Evolutionary conservation across 2,797 vertebrate species (phyloP).

Genomic region (Enoplosus armatus): DNA sequence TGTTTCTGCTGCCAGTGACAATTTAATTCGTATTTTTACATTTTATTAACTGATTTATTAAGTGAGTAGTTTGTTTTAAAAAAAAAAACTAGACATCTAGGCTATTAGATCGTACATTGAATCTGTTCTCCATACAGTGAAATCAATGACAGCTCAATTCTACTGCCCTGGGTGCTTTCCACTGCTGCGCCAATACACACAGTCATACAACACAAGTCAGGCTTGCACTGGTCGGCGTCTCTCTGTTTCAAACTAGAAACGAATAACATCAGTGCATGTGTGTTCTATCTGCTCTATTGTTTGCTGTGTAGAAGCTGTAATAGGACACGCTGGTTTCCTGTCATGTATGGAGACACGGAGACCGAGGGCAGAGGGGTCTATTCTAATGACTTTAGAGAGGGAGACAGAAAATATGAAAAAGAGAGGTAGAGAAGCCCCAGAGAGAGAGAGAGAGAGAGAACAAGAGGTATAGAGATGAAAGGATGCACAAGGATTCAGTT

Average conservation of each 20-base stretch:
- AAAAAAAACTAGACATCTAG: not conserved
- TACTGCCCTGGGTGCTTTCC: conserved; percentile 3
- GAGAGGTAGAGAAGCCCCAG: not conserved
- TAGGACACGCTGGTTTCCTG: conserved; percentile 54
- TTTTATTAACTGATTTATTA: not conserved
- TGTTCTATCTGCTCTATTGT: not conserved
- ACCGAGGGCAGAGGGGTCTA: conserved; percentile 43
- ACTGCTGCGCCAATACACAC: not conserved
- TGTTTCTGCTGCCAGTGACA: not conserved
- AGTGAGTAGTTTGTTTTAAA: not conserved
- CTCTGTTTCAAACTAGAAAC: conserved; percentile 20
- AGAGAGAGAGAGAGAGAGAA: conserved; percentile 1
- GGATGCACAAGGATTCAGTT: conserved; percentile 41
- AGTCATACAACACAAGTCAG: conserved; percentile 6
- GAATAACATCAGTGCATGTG: conserved; percentile 21
- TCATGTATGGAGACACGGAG: conserved; percentile 43
- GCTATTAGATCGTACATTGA: not conserved
- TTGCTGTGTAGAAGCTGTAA: conserved; percentile 53
- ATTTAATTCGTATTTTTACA: not conserved
- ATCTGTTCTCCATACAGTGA: conserved; percentile 3
- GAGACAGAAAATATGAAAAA: not conserved
- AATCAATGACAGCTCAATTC: conserved; percentile 13
- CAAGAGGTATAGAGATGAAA: not conserved
- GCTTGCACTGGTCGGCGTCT: not conserved
- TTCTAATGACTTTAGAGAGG: conserved; percentile 64